Conservation (phyloP, 1,140 invertebrate species). For the Phymorhynchus buccinoides region DNA sequence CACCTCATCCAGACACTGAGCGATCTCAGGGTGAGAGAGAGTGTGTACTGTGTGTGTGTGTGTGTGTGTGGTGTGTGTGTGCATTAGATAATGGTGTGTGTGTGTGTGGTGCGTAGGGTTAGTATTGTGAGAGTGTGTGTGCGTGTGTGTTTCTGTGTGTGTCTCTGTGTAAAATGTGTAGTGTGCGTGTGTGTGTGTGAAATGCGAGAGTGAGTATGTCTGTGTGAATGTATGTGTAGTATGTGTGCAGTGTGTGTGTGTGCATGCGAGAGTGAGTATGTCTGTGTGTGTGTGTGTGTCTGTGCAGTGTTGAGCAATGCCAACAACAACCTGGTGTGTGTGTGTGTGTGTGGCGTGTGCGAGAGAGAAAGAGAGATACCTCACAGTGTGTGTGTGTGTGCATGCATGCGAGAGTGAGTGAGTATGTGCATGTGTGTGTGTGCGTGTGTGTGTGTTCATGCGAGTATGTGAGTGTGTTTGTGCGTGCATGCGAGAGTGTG, state of each 20-base stretch:
- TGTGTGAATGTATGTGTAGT: neutral
- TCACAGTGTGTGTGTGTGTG: slow-evolving; percentile 53
- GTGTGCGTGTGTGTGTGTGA: no score
- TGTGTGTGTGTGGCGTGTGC: slow-evolving; percentile 60
- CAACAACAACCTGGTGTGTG: slow-evolving; percentile 62
- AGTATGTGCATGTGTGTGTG: neutral
- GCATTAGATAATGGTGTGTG: no score
- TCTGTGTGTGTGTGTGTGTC: neutral
- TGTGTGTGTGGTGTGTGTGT: no score
- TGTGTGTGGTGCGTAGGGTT: no score
- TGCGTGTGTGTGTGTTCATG: neutral
- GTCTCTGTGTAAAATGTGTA: no score
- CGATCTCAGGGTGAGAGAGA: slow-evolving; percentile 61
- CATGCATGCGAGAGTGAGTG: neutral
- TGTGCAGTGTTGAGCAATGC: slow-evolving; percentile 60
- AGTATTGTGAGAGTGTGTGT: no score
- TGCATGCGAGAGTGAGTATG: neutral
- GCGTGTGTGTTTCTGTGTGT: no score
- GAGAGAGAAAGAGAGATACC: slow-evolving; percentile 63
- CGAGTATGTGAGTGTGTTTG: no score
- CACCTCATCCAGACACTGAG: slow-evolving; percentile 50
- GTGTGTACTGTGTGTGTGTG: no score
- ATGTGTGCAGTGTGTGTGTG: neutral
- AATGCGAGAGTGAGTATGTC: no score
- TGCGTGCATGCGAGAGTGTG: no score